Percentiles rank a stretch among this genome's conserved stretches.
Conservation (phyloP, 2,797 vertebrate species). For the Molossus alvarezi region DNA sequence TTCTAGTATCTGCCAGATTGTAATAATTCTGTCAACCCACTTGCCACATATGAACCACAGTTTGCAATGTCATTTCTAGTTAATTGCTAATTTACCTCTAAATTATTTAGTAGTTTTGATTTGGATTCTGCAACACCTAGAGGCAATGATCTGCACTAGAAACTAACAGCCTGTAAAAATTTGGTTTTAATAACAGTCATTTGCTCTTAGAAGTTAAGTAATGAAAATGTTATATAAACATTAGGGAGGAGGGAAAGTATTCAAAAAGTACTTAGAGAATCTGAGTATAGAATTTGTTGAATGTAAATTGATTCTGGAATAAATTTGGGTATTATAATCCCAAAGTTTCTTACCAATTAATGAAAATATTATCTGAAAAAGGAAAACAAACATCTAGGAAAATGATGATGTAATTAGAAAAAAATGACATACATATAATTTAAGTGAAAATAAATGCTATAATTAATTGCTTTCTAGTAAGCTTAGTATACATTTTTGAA, state of each 20-base stretch:
- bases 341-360: slow-evolving; percentile 16
- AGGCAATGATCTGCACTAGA: slow-evolving; percentile 76
- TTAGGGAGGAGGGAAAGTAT: slow-evolving; percentile 38
- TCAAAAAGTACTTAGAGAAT: neutral
- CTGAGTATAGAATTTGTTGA: slow-evolving; percentile 8
- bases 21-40: neutral
- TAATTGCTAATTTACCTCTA: slow-evolving; percentile 81
- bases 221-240: slow-evolving; percentile 71
- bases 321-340: slow-evolving; percentile 40
- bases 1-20: neutral
- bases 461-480: neutral
- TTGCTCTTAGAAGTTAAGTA: slow-evolving; percentile 77
- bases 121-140: slow-evolving; percentile 80
- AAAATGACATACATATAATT: neutral
- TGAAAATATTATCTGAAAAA: slow-evolving; percentile 28
- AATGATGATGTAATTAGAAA: slow-evolving; percentile 22
- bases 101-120: slow-evolving; percentile 84
- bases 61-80: slow-evolving; percentile 67
- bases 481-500: neutral
- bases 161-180: slow-evolving; percentile 75
- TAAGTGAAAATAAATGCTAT: slow-evolving; percentile 27
- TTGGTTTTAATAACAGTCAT: slow-evolving; percentile 75
- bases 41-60: slow-evolving; percentile 6
- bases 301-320: slow-evolving; percentile 44
- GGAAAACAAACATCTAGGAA: neutral